Evolutionary conservation across 2,113 vertebrate species (phyloP), one percentile per base, ranked within the genome.

Genomic region (Strix aluco): DNA sequence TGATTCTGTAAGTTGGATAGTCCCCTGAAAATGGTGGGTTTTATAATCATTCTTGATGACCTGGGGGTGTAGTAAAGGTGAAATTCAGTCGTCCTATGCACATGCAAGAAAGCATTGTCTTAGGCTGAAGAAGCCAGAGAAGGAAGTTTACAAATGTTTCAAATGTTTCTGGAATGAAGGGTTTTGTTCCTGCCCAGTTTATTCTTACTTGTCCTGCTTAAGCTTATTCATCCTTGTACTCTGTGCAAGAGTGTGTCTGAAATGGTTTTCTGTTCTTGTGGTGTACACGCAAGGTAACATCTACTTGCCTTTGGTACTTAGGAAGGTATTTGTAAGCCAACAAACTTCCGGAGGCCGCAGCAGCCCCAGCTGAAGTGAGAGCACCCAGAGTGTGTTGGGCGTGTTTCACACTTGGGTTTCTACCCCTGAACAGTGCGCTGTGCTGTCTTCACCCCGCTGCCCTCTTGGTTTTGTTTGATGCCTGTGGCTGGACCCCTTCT

Each of bases 371-470:
- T 73, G 40, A 15, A 14, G 10, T 1, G n/a, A n/a, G 59, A 74
- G 52, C 52, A 21, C 47, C 13, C 30, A 6, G 10, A 1, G 16
- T 2, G 4, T 10, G 18, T 49, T 0, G 0, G 62, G 32, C 16
- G 17, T 1, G 6, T 81, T 30, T 46, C 23, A 18, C 18, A 1
- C 52, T 7, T 10, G 18, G 9, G 22, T 40, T 59, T 61, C 29
- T 17, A 14, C 30, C 38, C 82, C 61, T 15, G 3, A 9, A 7
- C 18, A 5, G 0, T 0, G 13, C 11, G 11, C 65, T 23, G 40
- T 40, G 36, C 52, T 49, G 6, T 12, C 79, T 61, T 23, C 16
- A 3, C 25, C 25, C 69, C 13, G 32, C 6, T 29, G 40, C 40
- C 49, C 32, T 9, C 1, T 4, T 6, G 15, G 4, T 32, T 62